Base-by-base conservation (phyloP, 2,888 invertebrate species). In the Drosophila cognata region DNA sequence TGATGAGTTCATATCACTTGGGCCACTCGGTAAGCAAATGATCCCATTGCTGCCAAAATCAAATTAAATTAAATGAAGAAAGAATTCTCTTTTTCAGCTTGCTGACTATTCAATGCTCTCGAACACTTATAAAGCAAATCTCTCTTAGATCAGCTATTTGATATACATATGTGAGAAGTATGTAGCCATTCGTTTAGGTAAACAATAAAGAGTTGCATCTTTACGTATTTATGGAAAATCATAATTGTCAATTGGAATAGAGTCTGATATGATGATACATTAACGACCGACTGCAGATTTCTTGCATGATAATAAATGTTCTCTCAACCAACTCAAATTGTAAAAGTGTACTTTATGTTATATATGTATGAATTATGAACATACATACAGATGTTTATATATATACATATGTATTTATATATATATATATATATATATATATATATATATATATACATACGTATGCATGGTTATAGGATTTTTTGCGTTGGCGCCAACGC, bases 1-100 rank as follows among this genome's bases (percentile, higher is more conserved):
- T 62, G 55, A 68, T 71, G 58, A 71, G 71, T 69, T 67, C 53
- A 79, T 70, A 65, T 68, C 25, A 63, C 33, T 51, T 69, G 21
- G 35, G 35, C 28, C 48, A 59, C 31, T 71, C 36, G 46, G 46
- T 51, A 25, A 50, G 33, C 29, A 61, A 73, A 51, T 21, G 16
- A 46, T 58, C 21, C 31, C 41, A 62, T 57, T 21, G 50, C 48
- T 35, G 46, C 50, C 50, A 57, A 43, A 52, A 52, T 31, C 13
- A 10, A 58, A 55, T 50, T 25, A 33, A 56, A 48, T 35, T 28
- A 50, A 46, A 21, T 21, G 8, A 25, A 18, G 6, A 28, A 43
- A 16, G 4, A 48, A 63, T 11, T n/a, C 4, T n/a, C 10, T 21
- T 21, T 33, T 43, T 38, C 5, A 18, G 16, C 7, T n/a, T 10